Percentiles rank a stretch among this genome's conserved stretches.
Evolutionary conservation across 1,140 invertebrate genomes (phyloP).

Genomic region (Orchesella cincta): DNA sequence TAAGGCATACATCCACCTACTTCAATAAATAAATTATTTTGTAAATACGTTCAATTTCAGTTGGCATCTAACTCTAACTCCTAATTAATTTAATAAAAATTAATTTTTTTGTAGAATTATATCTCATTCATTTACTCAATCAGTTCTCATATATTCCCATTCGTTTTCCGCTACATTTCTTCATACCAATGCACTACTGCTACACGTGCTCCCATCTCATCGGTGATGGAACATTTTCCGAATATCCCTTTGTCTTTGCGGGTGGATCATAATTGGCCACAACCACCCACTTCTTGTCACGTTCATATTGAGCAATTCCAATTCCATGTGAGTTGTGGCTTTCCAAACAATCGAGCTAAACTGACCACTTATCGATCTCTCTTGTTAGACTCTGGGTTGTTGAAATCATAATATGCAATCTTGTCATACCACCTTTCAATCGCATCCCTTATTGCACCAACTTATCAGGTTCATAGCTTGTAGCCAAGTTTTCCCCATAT

Average conservation of each 20-base stretch:
- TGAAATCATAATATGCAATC: conserved; percentile 32
- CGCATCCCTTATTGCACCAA: conserved; percentile 20
- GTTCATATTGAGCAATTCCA: neutral
- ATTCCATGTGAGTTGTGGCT: neutral
- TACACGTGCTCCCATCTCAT: too few species aligned
- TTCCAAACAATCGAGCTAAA: neutral
- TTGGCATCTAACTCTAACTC: too few species aligned
- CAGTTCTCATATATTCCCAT: too few species aligned
- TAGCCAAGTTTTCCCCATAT: conserved; percentile 39
- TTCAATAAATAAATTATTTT: too few species aligned
- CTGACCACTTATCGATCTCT: neutral
- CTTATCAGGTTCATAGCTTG: conserved; percentile 13
- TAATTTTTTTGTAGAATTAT: too few species aligned
- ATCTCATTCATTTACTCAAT: too few species aligned
- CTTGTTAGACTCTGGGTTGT: conserved; percentile 27
- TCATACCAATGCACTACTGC: too few species aligned
- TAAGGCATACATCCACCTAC: too few species aligned
- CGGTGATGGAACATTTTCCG: neutral
- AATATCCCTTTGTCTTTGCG: neutral
- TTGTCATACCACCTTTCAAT: conserved; percentile 38
- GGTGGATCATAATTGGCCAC: neutral
- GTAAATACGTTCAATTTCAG: too few species aligned
- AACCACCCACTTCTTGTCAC: neutral
- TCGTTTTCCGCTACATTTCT: too few species aligned
- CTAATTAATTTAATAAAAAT: too few species aligned